Evolutionary conservation across 1,140 invertebrate species (phyloP).

Genomic region (Agrilus planipennis): DNA sequence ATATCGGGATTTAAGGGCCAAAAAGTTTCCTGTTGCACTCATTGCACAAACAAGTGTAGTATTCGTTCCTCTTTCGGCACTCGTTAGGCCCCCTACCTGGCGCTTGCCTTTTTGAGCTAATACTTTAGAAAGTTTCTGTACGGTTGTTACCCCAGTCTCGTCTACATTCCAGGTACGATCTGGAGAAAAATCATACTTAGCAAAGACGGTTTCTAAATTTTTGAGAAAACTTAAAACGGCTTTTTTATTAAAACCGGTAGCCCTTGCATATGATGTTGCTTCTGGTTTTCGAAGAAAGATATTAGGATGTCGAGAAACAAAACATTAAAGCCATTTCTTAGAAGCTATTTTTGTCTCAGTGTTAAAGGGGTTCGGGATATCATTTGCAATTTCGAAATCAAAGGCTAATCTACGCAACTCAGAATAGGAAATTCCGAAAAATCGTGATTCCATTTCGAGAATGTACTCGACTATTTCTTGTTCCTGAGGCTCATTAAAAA

Average conservation of each 20-base stretch:
- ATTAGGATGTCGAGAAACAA: constrained; percentile 5
- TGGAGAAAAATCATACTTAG: constrained; percentile 12
- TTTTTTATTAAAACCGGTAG: constrained; percentile 12
- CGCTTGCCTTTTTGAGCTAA: constrained; percentile 26
- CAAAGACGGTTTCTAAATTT: constrained; percentile 13
- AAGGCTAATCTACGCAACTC: background rate
- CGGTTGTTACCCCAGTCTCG: constrained; percentile 33
- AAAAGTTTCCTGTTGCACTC: constrained; percentile 27
- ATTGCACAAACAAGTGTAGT: constrained; percentile 27
- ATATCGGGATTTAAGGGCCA: constrained; percentile 7
- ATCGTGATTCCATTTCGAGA: background rate
- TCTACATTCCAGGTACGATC: constrained; percentile 31
- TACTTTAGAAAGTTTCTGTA: constrained; percentile 32
- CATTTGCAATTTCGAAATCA: background rate
- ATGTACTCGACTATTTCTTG: background rate
- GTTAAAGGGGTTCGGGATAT: constrained; percentile 1
- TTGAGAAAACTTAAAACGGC: constrained; percentile 19
- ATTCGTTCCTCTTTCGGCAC: constrained; percentile 30
- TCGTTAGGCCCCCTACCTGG: constrained; percentile 30
- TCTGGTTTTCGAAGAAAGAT: constrained; percentile 11
- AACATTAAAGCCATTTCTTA: constrained; percentile 4
- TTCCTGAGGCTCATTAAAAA: background rate
- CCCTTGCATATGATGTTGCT: constrained; percentile 13
- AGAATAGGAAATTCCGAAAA: constrained; percentile 1
- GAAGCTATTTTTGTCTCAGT: background rate